Conservation (phyloP, 2,888 invertebrate genomes). For the Eristalinus sepulchralis region DNA sequence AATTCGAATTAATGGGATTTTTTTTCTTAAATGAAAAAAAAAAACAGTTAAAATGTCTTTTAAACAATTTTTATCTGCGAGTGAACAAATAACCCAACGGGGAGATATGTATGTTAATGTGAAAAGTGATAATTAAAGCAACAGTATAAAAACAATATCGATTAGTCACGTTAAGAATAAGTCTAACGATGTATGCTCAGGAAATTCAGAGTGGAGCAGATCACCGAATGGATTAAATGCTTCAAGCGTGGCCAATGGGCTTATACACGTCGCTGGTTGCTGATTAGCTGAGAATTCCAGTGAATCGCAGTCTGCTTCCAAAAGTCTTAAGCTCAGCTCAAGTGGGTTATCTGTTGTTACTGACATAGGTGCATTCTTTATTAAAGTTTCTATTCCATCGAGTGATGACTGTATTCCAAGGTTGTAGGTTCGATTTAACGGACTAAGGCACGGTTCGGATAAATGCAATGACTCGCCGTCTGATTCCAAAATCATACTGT, state of each 20-base stretch:
- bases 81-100: background rate
- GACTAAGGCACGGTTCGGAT: conserved; percentile 78
- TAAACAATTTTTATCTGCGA: background rate
- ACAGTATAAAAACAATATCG: background rate
- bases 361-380: conserved; percentile 41
- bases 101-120: background rate
- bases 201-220: conserved; percentile 77
- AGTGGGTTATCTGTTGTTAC: conserved; percentile 75
- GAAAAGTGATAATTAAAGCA: background rate
- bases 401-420: conserved; percentile 37
- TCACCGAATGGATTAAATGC: conserved; percentile 78
- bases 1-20: conserved; percentile 55
- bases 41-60: conserved; percentile 38
- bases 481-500: conserved; percentile 81
- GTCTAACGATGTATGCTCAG: conserved; percentile 76
- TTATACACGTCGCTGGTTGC: conserved; percentile 77
- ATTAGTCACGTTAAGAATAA: conserved; percentile 79
- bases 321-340: conserved; percentile 77
- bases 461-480: conserved; percentile 83
- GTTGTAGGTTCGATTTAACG: conserved; percentile 65
- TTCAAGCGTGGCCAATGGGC: conserved; percentile 77
- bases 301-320: conserved; percentile 77
- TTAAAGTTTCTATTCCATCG: conserved; percentile 41
- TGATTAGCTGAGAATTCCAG: conserved; percentile 77
- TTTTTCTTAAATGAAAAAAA: conserved; percentile 27